These are phyloP conservation scores for Meloidogyne floridensis DNA, from an alignment of 1,140 invertebrate genomes.

Conservation along the genomic window DNA sequence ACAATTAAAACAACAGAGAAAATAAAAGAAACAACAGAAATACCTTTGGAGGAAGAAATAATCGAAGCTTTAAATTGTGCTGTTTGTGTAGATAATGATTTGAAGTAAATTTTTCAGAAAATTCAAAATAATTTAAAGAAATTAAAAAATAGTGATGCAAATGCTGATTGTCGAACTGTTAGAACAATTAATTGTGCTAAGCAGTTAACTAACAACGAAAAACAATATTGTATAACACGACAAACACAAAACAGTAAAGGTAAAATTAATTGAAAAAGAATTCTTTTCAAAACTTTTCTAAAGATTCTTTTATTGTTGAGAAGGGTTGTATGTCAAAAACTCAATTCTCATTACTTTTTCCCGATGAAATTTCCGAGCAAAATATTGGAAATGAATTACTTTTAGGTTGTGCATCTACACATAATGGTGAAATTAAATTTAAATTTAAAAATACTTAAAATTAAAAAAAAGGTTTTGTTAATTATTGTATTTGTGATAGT, in stretches of 20 bases:
- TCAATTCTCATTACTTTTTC: conserved; percentile 39
- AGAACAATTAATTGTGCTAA: conserved; percentile 21
- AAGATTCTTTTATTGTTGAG: conserved; percentile 41
- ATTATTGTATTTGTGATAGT: conserved; percentile 38
- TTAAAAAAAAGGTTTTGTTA: conserved; percentile 30
- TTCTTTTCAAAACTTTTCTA: conserved; percentile 9
- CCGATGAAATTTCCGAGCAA: conserved; percentile 33
- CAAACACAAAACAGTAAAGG: conserved; percentile 44
- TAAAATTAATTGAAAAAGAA: conserved; percentile 9
- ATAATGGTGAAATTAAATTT: conserved; percentile 28
- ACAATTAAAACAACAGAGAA: background rate
- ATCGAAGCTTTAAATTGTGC: conserved; percentile 20
- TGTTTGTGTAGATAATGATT: conserved; percentile 23
- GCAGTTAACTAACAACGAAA: conserved; percentile 16
- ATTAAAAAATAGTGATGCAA: conserved; percentile 25
- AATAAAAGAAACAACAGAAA: background rate
- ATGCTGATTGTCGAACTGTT: conserved; percentile 32
- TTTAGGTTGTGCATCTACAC: conserved; percentile 38
- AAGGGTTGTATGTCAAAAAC: conserved; percentile 33
- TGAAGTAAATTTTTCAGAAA: conserved; percentile 23
- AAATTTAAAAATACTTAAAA: conserved; percentile 4
- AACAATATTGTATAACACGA: conserved; percentile 39
- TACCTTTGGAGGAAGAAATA: background rate
- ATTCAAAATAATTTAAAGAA: background rate
- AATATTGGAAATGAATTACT: conserved; percentile 2